These are phyloP conservation scores for Vireo griseus DNA, from an alignment of 2,797 vertebrate genomes.

Conservation along the genomic window DNA sequence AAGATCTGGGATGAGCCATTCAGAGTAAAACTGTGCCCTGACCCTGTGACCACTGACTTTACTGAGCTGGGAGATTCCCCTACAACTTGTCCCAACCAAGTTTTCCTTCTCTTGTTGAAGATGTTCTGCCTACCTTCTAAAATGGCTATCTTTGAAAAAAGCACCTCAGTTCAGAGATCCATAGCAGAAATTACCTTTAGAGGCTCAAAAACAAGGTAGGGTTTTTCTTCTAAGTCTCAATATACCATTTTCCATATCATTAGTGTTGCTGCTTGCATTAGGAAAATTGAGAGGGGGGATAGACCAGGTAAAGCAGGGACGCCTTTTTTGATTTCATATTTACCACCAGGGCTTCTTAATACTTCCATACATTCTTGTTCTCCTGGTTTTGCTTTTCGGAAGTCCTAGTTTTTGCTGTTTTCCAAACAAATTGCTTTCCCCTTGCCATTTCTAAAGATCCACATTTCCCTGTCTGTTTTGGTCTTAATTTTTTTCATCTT, in stretches of 20 bases:
- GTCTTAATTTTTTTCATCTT: background rate
- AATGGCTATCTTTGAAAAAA: background rate
- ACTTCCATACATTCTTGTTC: background rate
- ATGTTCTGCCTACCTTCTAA: background rate
- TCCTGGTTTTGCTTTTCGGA: background rate
- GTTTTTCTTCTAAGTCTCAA: background rate
- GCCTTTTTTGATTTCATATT: background rate
- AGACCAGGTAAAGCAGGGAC: background rate
- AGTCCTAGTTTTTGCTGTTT: background rate
- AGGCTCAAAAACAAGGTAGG: background rate
- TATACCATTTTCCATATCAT: background rate
- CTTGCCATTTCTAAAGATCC: background rate
- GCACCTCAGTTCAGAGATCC: background rate
- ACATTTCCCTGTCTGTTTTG: background rate
- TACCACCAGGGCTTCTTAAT: background rate
- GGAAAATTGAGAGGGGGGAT: fast-evolving
- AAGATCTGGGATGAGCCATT: background rate
- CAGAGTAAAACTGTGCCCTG: background rate
- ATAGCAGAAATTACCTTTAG: fast-evolving
- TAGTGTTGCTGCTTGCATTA: background rate
- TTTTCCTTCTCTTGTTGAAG: background rate
- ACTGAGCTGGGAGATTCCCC: background rate
- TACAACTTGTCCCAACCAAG: background rate
- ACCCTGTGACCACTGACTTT: background rate
- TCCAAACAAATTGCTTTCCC: background rate